phyloP scores from a whole-genome alignment of 2,113 vertebrate species.

The Leiothrix lutea region DNA sequence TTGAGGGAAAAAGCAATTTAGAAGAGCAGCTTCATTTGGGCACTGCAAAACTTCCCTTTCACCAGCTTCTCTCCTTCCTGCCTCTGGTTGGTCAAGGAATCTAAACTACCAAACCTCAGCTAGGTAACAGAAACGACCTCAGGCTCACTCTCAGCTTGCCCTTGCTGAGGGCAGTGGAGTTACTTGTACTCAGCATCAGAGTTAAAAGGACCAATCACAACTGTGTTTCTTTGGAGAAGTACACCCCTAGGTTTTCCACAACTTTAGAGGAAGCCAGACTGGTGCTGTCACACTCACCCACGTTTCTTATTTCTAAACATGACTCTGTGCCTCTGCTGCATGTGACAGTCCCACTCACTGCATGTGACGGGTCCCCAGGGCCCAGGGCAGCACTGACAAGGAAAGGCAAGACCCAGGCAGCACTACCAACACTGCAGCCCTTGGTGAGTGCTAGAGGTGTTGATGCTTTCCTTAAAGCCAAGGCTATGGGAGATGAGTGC shows the following conservation, averaged over 20 bases:
- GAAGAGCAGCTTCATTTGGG: neutral
- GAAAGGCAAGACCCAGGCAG: neutral
- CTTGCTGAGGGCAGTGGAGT: rapidly evolving
- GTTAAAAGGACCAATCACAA: neutral
- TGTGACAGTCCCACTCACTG: neutral
- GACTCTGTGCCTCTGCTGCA: neutral
- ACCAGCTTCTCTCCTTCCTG: neutral
- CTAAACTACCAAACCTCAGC: rapidly evolving
- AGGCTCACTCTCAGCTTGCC: neutral
- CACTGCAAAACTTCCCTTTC: neutral
- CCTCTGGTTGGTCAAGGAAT: neutral
- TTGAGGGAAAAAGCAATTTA: neutral
- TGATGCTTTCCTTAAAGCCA: neutral
- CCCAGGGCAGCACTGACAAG: neutral
- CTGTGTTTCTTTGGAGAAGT: neutral
- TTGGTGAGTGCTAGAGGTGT: neutral
- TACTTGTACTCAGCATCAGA: neutral
- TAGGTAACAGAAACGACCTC: neutral
- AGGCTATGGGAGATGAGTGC: neutral
- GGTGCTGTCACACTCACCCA: neutral
- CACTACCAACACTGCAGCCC: neutral
- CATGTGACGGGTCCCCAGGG: rapidly evolving
- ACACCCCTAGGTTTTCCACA: neutral
- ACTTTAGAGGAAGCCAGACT: neutral
- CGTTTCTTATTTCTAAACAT: neutral